These are phyloP conservation scores for Laspeyria flexula DNA, from an alignment of 2,888 invertebrate genomes.

Conservation along the genomic window DNA sequence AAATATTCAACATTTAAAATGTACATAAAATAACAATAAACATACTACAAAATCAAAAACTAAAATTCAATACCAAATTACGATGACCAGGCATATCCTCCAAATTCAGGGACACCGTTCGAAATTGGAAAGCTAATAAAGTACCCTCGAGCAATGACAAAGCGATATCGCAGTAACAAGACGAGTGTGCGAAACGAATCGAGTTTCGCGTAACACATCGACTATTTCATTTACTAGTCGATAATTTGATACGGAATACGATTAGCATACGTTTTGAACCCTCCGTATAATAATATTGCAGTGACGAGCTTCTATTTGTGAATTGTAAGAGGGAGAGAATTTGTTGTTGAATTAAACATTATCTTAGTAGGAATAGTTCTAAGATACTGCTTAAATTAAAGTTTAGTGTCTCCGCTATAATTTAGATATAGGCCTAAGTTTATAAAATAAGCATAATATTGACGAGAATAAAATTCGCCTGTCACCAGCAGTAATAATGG, in stretches of 20 bases:
- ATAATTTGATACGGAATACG: constrained; percentile 27
- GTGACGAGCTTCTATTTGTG: not conserved
- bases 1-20: no score
- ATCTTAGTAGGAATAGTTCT: not conserved
- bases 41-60: not conserved
- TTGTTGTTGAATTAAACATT: not conserved
- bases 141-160: constrained; percentile 14
- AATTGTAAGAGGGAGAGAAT: not conserved
- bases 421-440: no score
- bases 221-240: constrained; percentile 18
- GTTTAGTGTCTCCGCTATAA: no score
- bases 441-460: no score
- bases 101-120: constrained; percentile 1
- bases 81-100: constrained; percentile 21
- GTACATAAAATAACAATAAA: not conserved
- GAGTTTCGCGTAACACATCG: constrained; percentile 16
- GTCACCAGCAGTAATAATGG: no score
- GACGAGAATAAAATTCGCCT: no score
- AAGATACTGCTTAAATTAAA: no score
- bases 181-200: constrained; percentile 19
- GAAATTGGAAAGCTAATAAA: not conserved
- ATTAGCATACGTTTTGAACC: constrained; percentile 37
- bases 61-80: constrained; percentile 4
- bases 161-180: constrained; percentile 31
- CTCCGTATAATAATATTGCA: not conserved